Percentiles rank a stretch among this genome's conserved stretches.
Evolutionary conservation across 2,113 vertebrate genomes (phyloP).

Genomic region (Apaloderma vittatum): DNA sequence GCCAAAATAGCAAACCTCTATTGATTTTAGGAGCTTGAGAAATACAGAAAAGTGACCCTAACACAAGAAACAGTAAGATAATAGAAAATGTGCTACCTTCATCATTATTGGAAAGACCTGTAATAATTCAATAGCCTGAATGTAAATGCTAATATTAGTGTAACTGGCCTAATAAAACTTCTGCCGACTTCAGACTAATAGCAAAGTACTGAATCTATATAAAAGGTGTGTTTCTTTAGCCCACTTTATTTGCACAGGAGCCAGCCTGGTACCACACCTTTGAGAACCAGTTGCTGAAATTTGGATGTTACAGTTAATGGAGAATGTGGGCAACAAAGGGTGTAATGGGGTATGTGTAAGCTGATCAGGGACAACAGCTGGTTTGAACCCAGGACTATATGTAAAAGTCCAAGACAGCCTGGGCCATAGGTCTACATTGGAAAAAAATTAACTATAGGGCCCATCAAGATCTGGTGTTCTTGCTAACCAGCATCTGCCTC

Average conservation of each 20-base stretch:
- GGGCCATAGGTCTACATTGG: not conserved
- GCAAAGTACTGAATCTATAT: not conserved
- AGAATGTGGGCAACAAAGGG: not conserved
- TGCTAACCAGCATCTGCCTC: not conserved
- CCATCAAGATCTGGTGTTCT: not conserved
- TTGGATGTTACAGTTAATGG: not conserved
- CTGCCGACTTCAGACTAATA: not conserved
- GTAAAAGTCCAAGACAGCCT: not conserved
- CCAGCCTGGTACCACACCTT: no score
- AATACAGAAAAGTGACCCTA: not conserved
- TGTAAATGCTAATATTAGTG: not conserved
- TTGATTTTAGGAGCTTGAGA: not conserved
- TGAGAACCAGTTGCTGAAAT: not conserved
- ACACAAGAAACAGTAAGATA: not conserved
- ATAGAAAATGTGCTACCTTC: not conserved
- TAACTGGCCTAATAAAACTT: not conserved
- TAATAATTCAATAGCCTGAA: not conserved
- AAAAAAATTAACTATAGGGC: not conserved
- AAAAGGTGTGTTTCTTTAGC: not conserved
- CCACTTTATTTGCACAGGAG: not conserved
- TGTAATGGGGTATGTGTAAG: not conserved
- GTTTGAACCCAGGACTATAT: not conserved
- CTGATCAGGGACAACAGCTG: not conserved
- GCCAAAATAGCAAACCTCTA: no score
- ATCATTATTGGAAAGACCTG: not conserved